Conservation (phyloP, 23 tunicate genomes). For the Botrylloides violaceus region DNA sequence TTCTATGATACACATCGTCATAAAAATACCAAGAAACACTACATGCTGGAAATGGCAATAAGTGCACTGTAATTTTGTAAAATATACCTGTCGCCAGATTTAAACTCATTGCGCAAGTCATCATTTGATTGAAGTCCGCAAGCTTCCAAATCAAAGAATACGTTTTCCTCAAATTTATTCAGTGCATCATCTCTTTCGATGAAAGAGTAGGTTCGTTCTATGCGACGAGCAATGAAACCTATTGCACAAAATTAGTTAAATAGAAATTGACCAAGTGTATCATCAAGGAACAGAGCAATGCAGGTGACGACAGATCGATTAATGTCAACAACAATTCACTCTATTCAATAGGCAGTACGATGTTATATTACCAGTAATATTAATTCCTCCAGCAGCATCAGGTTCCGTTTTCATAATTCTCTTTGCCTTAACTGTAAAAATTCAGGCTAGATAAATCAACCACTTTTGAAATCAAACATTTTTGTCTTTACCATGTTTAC, state of each 20-base stretch:
- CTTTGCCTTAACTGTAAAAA: constrained; percentile 5
- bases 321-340: too few species aligned
- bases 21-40: too few species aligned
- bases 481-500: neutral
- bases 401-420: constrained; percentile 2
- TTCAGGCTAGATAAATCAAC: too few species aligned
- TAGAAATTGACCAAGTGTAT: too few species aligned
- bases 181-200: constrained; percentile 34
- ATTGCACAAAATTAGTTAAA: too few species aligned
- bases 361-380: constrained; percentile 13
- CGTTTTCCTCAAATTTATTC: constrained; percentile 12
- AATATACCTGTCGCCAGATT: constrained; percentile 21
- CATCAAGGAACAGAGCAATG: too few species aligned
- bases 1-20: too few species aligned
- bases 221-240: constrained; percentile 7
- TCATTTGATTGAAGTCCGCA: constrained; percentile 13
- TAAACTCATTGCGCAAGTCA: constrained; percentile 16
- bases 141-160: constrained; percentile 27
- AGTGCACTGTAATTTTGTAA: too few species aligned
- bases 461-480: too few species aligned
- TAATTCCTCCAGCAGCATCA: constrained; percentile 24
- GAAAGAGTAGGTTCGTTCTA: constrained; percentile 15
- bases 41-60: too few species aligned
- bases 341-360: neutral
- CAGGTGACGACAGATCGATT: too few species aligned